Evolutionary conservation across 2,888 invertebrate species (phyloP), one percentile per base, ranked within the genome.

Genomic region (Orgyia antiqua): DNA sequence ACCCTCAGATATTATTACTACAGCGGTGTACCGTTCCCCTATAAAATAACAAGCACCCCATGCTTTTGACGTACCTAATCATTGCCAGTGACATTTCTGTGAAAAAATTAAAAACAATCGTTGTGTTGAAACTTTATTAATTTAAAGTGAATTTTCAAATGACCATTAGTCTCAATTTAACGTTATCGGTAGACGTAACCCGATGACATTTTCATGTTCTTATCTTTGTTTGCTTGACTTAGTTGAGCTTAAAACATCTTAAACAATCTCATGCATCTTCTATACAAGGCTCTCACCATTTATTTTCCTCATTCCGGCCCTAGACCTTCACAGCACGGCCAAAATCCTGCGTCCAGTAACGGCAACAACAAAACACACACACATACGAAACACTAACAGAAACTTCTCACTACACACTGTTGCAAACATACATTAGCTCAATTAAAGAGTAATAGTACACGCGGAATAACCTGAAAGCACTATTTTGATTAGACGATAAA

Each of bases 281-380:
- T 35, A n/a, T n/a, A n/a, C n/a, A n/a, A 43, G 42, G 36, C 38
- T 57, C 78, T 75, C 64, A 86, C 84, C 84, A 61, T 86, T 84
- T 75, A 83, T 83, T 82, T 86, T 86, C 68, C 84, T 78, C 84
- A 84, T 84, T 66, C 62, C 67, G 71, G 70, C 62, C 68, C 74
- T 71, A 77, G 74, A 75, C 75, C 77, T 75, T 77, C 65, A 70
- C 68, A 59, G 72, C 68, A 64, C 74, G 74, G 71, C 72, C 76
- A 74, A 79, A 83, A 80, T 80, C 83, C 80, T 69, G 73, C 63
- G 63, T 61, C 64, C 63, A 48, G 57, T 50, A 58, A 63, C 71
- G 55, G 68, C 64, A 76, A 78, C 66, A 84, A 83, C 80, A 83
- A 78, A 75, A 80, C 75, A 65, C 58, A 67, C 74, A 67, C 75